A percentile compares a stretch with the other conserved stretches of the same genome.
Conservation (phyloP, 2,888 invertebrate species). For the Calameuta idolon region DNA sequence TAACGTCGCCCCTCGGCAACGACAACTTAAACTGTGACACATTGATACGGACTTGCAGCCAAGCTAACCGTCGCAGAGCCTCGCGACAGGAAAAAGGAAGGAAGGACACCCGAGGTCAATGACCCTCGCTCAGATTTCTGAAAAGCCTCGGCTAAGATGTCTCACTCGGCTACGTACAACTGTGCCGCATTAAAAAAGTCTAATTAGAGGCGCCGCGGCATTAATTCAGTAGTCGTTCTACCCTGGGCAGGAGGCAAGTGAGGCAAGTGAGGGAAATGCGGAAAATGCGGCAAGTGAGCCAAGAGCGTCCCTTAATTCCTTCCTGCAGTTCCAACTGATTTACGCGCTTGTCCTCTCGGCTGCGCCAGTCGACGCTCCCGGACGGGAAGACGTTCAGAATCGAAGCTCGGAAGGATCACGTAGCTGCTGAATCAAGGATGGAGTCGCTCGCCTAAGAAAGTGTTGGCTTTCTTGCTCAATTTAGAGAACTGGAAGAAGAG, state of each 20-base stretch:
- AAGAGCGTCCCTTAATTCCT: constrained; percentile 55
- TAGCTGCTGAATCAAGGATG: background rate
- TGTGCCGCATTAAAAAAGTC: constrained; percentile 47
- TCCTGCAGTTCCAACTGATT: constrained; percentile 54
- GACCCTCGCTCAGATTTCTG: no score
- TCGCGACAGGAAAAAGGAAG: no score
- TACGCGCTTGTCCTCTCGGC: constrained; percentile 50
- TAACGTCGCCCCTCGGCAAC: constrained; percentile 30
- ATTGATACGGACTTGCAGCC: constrained; percentile 27
- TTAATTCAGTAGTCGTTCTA: constrained; percentile 49
- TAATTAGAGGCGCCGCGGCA: constrained; percentile 58
- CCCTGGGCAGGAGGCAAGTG: constrained; percentile 27
- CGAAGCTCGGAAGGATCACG: constrained; percentile 22
- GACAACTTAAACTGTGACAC: constrained; percentile 12
- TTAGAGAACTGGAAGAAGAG: constrained; percentile 1
- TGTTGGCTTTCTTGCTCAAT: no score
- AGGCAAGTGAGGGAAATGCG: constrained; percentile 41
- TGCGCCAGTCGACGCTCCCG: constrained; percentile 33
- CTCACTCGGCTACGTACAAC: background rate
- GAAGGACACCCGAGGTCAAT: no score
- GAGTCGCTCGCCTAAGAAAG: no score
- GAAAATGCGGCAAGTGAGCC: constrained; percentile 40
- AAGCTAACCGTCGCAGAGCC: background rate
- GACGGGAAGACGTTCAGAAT: constrained; percentile 33
- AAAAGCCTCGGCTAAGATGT: background rate